Percentiles rank a stretch among this genome's conserved stretches.
phyloP scores from a whole-genome alignment of 1,140 invertebrate species.

The Papilio dardanus region DNA sequence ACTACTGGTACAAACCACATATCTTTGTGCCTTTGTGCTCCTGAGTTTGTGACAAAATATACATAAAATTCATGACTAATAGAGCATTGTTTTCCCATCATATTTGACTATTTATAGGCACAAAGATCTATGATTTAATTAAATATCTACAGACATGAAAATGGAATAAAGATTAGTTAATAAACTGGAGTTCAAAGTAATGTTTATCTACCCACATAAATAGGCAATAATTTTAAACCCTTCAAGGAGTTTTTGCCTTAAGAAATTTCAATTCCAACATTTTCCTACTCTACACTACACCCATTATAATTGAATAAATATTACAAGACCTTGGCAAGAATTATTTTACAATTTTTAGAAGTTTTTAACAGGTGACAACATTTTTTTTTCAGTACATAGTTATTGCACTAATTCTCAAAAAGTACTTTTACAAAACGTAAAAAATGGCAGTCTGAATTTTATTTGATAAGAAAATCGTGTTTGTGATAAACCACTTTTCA shows the following conservation, averaged over 20 bases:
- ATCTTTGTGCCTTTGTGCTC: neutral
- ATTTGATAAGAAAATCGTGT: neutral
- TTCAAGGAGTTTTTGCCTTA: neutral
- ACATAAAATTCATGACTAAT: neutral
- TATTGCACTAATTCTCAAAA: neutral
- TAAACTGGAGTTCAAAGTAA: neutral
- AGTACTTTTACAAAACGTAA: constrained; percentile 9
- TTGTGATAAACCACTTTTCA: neutral
- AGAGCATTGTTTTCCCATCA: neutral
- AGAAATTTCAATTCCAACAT: neutral
- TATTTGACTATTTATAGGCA: neutral
- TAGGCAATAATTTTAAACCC: neutral
- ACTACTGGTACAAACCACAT: neutral
- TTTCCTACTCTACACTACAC: neutral
- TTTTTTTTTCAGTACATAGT: neutral
- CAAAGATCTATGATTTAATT: neutral
- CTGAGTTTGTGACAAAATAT: neutral
- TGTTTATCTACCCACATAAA: neutral
- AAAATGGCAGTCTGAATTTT: neutral
- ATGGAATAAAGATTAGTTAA: too few species aligned
- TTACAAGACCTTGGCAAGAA: neutral
- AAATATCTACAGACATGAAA: too few species aligned
- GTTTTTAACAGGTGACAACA: neutral
- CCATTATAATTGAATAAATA: neutral
- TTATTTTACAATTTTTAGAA: neutral